Evolutionary conservation across 2,888 invertebrate species (phyloP).

Genomic region (Laothoe populi): DNA sequence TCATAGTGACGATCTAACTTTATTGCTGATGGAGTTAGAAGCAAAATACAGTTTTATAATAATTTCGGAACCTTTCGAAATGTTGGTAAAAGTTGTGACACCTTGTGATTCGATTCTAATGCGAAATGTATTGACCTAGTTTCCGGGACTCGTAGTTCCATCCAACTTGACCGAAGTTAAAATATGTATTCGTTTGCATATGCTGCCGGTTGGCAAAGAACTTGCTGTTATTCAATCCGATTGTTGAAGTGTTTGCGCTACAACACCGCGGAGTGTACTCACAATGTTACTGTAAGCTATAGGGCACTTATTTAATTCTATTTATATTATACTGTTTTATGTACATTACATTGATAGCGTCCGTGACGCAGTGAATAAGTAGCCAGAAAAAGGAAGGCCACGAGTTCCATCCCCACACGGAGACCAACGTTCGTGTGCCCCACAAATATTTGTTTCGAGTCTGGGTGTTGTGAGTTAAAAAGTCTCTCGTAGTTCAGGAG

Average conservation of each 20-base stretch:
- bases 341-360: too few relatives aligned
- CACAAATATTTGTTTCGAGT: too few relatives aligned
- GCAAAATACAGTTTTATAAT: constrained; percentile 19
- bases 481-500: too few relatives aligned
- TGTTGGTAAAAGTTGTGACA: constrained; percentile 23
- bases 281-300: constrained; percentile 11
- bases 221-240: constrained; percentile 36
- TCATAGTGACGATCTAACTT: constrained; percentile 10
- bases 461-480: too few relatives aligned
- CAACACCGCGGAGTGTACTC: constrained; percentile 8
- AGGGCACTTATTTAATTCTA: neutral
- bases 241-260: constrained; percentile 27
- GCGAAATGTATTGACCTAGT: constrained; percentile 50
- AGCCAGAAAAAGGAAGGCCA: too few relatives aligned
- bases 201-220: constrained; percentile 33
- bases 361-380: too few relatives aligned
- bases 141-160: constrained; percentile 33
- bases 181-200: constrained; percentile 46
- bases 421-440: too few relatives aligned
- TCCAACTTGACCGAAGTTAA: constrained; percentile 34
- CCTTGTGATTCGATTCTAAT: constrained; percentile 26
- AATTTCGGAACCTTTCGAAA: constrained; percentile 20
- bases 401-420: too few relatives aligned
- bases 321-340: neutral
- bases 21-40: constrained; percentile 2